Conservation (phyloP, 2,888 invertebrate species). For the Meteorus cinctellus region DNA sequence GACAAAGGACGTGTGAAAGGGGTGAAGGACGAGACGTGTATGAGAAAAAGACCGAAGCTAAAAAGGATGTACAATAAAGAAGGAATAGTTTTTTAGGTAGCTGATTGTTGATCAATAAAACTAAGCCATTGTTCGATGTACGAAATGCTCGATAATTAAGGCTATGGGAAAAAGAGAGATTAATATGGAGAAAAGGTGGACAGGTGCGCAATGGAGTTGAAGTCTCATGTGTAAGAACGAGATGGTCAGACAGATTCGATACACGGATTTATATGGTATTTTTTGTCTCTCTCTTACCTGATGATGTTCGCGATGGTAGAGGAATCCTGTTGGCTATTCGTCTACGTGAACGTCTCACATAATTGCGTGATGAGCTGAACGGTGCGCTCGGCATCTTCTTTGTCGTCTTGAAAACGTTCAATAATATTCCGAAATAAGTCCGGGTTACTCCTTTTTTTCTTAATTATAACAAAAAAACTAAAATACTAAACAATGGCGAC, state of each 20-base stretch:
- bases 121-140: neutral
- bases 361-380: constrained; percentile 93
- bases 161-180: constrained; percentile 33
- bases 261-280: constrained; percentile 57
- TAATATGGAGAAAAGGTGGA: constrained; percentile 39
- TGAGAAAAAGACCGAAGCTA: constrained; percentile 37
- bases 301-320: constrained; percentile 86
- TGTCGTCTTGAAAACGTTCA: constrained; percentile 73
- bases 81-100: constrained; percentile 10
- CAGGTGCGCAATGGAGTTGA: constrained; percentile 57
- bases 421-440: constrained; percentile 53
- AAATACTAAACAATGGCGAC: constrained; percentile 86
- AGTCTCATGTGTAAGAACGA: constrained; percentile 45
- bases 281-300: constrained; percentile 76
- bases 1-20: constrained; percentile 43
- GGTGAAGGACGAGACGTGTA: constrained; percentile 43
- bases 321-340: constrained; percentile 92
- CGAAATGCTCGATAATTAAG: constrained; percentile 3
- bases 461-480: constrained; percentile 62
- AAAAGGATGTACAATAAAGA: constrained; percentile 44
- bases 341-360: constrained; percentile 92
- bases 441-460: constrained; percentile 79
- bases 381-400: constrained; percentile 91
- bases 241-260: constrained; percentile 57
- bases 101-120: neutral